Percentiles rank a stretch among this genome's conserved stretches.
Evolutionary conservation across 2,113 vertebrate species (phyloP).

Genomic region (Lontra canadensis): DNA sequence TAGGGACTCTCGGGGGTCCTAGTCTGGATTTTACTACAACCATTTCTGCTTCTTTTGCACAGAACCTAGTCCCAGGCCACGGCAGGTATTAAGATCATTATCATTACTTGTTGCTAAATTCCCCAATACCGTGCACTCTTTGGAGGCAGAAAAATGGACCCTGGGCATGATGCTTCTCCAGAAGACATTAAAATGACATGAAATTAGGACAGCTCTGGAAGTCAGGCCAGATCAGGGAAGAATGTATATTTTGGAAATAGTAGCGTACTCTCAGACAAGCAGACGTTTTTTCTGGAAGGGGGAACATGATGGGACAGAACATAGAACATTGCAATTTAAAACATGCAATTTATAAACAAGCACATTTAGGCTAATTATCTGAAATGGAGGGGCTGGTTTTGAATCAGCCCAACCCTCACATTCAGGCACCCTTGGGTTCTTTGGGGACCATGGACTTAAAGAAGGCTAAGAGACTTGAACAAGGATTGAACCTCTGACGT

Average conservation of each 20-base stretch:
- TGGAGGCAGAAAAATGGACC: not conserved
- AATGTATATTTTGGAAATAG: conserved; percentile 2
- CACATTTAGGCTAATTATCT: not conserved
- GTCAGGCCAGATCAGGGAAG: not conserved
- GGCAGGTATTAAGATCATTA: not conserved
- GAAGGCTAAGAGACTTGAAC: not conserved
- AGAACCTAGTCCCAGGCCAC: not conserved
- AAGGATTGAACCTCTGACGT: not conserved
- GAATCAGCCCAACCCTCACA: not conserved
- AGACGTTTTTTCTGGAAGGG: not conserved
- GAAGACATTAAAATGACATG: conserved; percentile 37
- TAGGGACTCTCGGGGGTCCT: not conserved
- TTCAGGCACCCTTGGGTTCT: not conserved
- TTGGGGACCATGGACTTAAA: not conserved
- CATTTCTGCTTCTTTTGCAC: not conserved
- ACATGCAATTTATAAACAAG: not conserved
- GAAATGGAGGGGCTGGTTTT: not conserved
- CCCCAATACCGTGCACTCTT: not conserved
- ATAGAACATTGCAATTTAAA: conserved; percentile 10
- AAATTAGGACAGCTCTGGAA: conserved; percentile 26
- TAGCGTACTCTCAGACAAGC: not conserved
- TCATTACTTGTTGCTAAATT: not conserved
- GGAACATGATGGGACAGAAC: conserved; percentile 13
- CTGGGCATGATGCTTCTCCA: not conserved
- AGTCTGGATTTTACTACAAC: conserved; percentile 20